A percentile compares a stretch with the other conserved stretches of the same genome.
Evolutionary conservation across 1,140 invertebrate genomes (phyloP).

Genomic region (Caenorhabditis latens): DNA sequence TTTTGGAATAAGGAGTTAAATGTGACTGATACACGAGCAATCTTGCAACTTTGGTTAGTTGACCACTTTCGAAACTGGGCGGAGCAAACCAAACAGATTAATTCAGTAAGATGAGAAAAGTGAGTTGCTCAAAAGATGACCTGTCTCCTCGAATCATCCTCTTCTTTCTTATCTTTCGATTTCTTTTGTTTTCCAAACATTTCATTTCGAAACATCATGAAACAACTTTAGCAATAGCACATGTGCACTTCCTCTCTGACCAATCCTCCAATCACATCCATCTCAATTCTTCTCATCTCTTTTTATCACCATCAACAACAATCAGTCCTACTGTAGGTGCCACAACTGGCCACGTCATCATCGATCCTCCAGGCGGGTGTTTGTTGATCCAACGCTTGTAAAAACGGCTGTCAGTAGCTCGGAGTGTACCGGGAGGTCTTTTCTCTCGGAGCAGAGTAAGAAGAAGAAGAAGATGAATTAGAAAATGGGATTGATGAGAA

Average conservation of each 20-base stretch:
- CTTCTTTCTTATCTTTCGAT: too few species aligned
- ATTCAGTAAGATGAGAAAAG: too few species aligned
- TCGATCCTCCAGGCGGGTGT: conserved; percentile 26
- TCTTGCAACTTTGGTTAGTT: too few species aligned
- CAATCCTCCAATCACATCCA: background rate
- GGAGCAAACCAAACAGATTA: too few species aligned
- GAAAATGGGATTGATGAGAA: background rate
- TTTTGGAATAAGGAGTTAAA: too few species aligned
- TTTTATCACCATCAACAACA: background rate
- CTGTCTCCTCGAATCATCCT: too few species aligned
- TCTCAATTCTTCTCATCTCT: background rate
- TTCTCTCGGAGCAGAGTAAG: background rate
- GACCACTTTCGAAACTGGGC: too few species aligned
- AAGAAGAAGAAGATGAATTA: conserved; percentile 40
- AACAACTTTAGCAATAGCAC: background rate
- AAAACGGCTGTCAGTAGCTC: conserved; percentile 40
- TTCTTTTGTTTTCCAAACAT: too few species aligned
- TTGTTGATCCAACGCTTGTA: conserved; percentile 55
- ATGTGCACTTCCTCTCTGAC: conserved; percentile 14
- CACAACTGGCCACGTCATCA: conserved; percentile 42
- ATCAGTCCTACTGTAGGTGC: conserved; percentile 41
- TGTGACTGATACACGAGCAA: too few species aligned
- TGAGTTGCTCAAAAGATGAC: too few species aligned
- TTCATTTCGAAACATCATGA: conserved; percentile 8
- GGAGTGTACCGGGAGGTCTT: background rate